phyloP scores from a whole-genome alignment of 1,140 invertebrate species.

The Microplitis demolitor region DNA sequence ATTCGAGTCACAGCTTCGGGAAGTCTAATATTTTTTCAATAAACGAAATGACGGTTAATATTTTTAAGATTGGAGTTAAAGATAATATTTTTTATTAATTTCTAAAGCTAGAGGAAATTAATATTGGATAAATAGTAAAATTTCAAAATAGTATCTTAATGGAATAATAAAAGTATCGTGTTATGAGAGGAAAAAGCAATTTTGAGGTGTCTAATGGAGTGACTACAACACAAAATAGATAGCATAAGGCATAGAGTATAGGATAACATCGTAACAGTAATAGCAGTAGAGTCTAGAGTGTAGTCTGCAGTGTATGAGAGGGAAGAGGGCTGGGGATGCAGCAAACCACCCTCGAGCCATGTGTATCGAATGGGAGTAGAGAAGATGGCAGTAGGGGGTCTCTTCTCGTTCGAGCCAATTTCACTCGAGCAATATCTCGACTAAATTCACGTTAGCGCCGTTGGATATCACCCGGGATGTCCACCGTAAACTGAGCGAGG shows the following conservation, averaged over 20 bases:
- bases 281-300: background rate
- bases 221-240: conserved; percentile 14
- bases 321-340: too few species aligned
- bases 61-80: too few species aligned
- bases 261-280: conserved; percentile 20
- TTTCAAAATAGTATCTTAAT: too few species aligned
- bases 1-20: too few species aligned
- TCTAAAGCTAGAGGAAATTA: too few species aligned
- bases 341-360: background rate
- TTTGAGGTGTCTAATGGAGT: conserved; percentile 19
- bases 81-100: too few species aligned
- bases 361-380: conserved; percentile 22
- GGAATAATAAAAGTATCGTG: too few species aligned
- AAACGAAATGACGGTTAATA: too few species aligned
- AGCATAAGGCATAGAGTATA: background rate
- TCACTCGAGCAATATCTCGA: conserved; percentile 25
- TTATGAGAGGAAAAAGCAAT: conserved; percentile 14
- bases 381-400: conserved; percentile 9
- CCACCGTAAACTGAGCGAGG: background rate
- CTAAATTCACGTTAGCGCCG: conserved; percentile 26
- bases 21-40: too few species aligned
- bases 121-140: too few species aligned
- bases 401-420: conserved; percentile 25
- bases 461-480: conserved; percentile 21
- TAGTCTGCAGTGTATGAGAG: too few species aligned